These are phyloP conservation scores for Hepsetus odoe DNA, from an alignment of 2,113 vertebrate genomes.

Conservation along the genomic window DNA sequence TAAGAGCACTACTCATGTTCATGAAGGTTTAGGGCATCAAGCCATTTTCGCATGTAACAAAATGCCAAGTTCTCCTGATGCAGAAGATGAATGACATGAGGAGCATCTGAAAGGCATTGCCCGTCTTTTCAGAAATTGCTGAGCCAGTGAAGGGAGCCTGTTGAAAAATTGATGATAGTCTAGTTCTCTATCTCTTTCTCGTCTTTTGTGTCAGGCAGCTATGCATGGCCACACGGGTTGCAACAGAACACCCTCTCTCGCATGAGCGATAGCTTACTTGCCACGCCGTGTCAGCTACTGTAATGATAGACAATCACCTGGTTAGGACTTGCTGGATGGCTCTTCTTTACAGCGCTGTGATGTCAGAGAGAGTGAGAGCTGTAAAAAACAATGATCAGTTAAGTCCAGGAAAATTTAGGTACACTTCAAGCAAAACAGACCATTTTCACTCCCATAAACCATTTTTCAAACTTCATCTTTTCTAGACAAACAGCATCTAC, in stretches of 20 bases:
- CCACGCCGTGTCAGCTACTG: constrained; percentile 38
- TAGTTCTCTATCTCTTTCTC: constrained; percentile 50
- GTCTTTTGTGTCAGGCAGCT: constrained; percentile 56
- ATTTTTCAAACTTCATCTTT: too few species aligned
- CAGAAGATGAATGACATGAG: neutral
- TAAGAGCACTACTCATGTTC: constrained; percentile 49
- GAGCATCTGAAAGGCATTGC: neutral
- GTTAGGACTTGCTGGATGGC: neutral
- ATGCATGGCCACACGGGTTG: constrained; percentile 49
- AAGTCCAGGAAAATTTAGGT: too few species aligned
- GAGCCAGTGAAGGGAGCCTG: constrained; percentile 36
- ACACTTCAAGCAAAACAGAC: too few species aligned
- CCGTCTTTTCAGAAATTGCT: constrained; percentile 41
- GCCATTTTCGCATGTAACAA: neutral
- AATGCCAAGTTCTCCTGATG: neutral
- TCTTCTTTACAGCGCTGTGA: constrained; percentile 25
- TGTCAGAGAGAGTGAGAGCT: neutral
- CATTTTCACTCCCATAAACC: too few species aligned
- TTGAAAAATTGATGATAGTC: constrained; percentile 68
- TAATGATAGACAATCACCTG: constrained; percentile 41
- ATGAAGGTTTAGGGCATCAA: neutral
- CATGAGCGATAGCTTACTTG: constrained; percentile 50
- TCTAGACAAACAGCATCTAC: too few species aligned
- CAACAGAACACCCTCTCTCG: constrained; percentile 63
- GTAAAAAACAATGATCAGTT: constrained; percentile 16